Evolutionary conservation across 2,888 invertebrate species (phyloP).

Genomic region (Candidula unifasciata): DNA sequence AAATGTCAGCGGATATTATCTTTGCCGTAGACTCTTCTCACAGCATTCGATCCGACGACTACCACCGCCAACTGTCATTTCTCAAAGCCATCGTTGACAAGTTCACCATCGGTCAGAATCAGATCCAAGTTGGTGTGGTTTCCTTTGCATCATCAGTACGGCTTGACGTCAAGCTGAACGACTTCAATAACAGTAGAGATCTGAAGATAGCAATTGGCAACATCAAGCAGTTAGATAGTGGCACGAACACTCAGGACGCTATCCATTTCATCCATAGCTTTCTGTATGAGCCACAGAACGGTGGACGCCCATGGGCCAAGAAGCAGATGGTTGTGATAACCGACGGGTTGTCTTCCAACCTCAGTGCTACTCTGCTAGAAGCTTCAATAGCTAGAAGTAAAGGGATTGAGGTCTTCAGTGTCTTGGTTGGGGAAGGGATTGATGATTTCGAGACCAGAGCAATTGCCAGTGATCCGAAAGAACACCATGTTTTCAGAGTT

Average conservation of each 20-base stretch:
- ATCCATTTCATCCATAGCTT: slow-evolving; percentile 53
- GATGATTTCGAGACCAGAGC: slow-evolving; percentile 60
- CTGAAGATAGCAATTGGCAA: slow-evolving; percentile 59
- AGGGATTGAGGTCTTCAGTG: slow-evolving; percentile 61
- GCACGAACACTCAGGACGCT: slow-evolving; percentile 62
- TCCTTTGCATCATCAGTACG: slow-evolving; percentile 57
- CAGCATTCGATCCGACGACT: slow-evolving; percentile 56
- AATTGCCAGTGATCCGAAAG: slow-evolving; percentile 64
- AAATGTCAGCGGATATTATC: slow-evolving; percentile 56
- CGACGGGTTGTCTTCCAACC: slow-evolving; percentile 60
- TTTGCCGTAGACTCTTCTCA: slow-evolving; percentile 60
- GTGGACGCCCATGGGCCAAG: slow-evolving; percentile 58
- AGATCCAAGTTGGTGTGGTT: slow-evolving; percentile 61
- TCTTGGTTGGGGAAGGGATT: slow-evolving; percentile 62
- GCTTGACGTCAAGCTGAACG: slow-evolving; percentile 58
- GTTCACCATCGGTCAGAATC: slow-evolving; percentile 56
- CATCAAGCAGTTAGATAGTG: slow-evolving; percentile 54
- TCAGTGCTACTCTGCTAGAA: slow-evolving; percentile 51
- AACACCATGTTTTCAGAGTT: slow-evolving; percentile 63
- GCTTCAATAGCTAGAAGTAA: slow-evolving; percentile 55
- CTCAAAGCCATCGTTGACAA: slow-evolving; percentile 53
- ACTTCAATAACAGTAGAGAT: slow-evolving; percentile 43
- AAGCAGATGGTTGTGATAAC: slow-evolving; percentile 66
- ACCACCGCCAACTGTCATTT: slow-evolving; percentile 56
- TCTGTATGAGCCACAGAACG: slow-evolving; percentile 57